Evolutionary conservation across 1,140 invertebrate genomes (phyloP), one percentile per base, ranked within the genome.

Genomic region (Aphelenchoides besseyi): DNA sequence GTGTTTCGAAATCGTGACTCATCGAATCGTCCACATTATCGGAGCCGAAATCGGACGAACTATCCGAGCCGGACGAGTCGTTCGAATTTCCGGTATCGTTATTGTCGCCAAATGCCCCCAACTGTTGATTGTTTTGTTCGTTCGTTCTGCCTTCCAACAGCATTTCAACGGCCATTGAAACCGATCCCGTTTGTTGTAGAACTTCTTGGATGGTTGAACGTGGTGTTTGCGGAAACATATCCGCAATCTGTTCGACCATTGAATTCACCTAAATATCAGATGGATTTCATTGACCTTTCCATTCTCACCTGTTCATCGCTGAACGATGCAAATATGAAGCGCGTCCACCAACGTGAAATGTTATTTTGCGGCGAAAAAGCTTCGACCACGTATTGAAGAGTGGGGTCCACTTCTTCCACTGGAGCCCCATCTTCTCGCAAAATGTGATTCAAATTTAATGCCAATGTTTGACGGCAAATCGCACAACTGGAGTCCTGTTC

Each of bases 401-500:
- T 70, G 2, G 73, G 55, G 2, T 79, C 76, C 23, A 77, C 75
- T 16, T 66, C 76, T 16, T 66, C 74, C 33, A 41, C 68, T 55
- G 37, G 33, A 18, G 41, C 35, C n/a, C 48, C 48, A 28, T 72
- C 62, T 26, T 54, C 62, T 8, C 69, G 69, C 12, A 70, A 66
- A 8, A 67, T 35, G 16, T 78, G 54, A 66, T 72, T 76, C 29
- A 77, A 52, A 64, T 77, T 80, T 9, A 77, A 59, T 3, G 75
- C 54, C 3, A 78, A 37, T 18, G 76, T 23, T 48, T 76, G 55
- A 26, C 76, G 72, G 64, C 76, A 78, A 28, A 78, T 75, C n/a
- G 76, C 76, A 69, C 76, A 78, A 32, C 71, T 74, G 5, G 76
- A 78, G 33, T 78, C 76, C 35, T 78, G 76, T 66, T 78, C 77